A percentile compares a stretch with the other conserved stretches of the same genome.
Evolutionary conservation across 1,140 invertebrate genomes (phyloP).

Genomic region (Caenorhabditis remanei): DNA sequence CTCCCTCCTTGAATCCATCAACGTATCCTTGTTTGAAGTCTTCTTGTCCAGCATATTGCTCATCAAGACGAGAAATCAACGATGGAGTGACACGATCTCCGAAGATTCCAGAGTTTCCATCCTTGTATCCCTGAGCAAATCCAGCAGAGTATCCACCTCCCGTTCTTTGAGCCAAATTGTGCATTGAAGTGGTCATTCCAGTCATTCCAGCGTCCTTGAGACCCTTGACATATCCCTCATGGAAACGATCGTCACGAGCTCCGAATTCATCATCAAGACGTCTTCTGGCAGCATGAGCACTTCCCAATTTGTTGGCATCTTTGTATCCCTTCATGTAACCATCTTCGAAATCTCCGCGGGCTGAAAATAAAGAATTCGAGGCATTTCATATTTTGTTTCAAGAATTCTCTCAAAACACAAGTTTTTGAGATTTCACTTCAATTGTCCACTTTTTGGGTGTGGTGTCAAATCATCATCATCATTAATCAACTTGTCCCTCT

Average conservation of each 20-base stretch:
- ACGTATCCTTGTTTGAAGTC: conserved; percentile 77
- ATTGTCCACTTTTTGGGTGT: neutral
- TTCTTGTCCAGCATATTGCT: conserved; percentile 77
- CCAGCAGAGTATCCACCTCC: conserved; percentile 75
- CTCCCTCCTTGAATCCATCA: conserved; percentile 77
- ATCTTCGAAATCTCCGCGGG: conserved; percentile 75
- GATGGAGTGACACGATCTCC: conserved; percentile 74
- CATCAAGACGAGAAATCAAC: conserved; percentile 74
- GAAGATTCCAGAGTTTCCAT: conserved; percentile 75
- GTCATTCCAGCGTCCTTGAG: conserved; percentile 73
- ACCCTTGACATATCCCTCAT: conserved; percentile 76
- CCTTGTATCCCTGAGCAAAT: conserved; percentile 78
- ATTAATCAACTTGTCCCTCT: neutral
- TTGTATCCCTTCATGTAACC: conserved; percentile 74
- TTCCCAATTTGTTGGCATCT: conserved; percentile 71
- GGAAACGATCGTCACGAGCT: conserved; percentile 71
- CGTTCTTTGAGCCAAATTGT: conserved; percentile 74
- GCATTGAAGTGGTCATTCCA: conserved; percentile 77
- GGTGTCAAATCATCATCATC: conserved; percentile 33
- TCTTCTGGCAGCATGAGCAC: conserved; percentile 69
- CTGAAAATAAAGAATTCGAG: conserved; percentile 60
- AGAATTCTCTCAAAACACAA: neutral
- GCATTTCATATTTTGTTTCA: no score
- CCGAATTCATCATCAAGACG: conserved; percentile 73
- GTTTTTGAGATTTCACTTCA: neutral